phyloP scores from a whole-genome alignment of 2,113 vertebrate genomes.

The Rhynchomys soricoides region DNA sequence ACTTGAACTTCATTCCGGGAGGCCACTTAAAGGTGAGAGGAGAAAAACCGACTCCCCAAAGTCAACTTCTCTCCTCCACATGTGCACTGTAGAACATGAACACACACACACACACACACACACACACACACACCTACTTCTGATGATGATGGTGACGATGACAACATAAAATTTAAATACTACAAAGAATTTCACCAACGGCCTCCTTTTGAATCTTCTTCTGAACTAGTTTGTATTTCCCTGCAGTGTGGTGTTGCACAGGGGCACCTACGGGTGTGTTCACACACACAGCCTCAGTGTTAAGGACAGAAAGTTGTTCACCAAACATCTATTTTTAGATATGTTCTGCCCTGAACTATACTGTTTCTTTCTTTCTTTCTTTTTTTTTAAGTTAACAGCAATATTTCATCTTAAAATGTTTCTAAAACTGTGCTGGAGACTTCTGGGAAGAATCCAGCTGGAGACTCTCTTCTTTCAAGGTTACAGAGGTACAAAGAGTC shows the following conservation, averaged over 20 bases:
- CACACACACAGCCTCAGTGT: neutral
- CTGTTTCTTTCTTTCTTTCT: neutral
- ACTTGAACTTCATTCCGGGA: neutral
- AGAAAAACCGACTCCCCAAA: neutral
- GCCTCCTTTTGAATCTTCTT: neutral
- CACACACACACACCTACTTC: neutral
- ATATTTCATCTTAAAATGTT: slow-evolving; percentile 54
- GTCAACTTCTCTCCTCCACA: neutral
- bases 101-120: neutral
- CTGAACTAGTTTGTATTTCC: slow-evolving; percentile 30
- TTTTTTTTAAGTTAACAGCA: slow-evolving; percentile 15
- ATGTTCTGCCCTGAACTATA: neutral
- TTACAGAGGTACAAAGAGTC: slow-evolving; percentile 22
- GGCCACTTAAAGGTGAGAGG: neutral
- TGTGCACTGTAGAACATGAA: neutral
- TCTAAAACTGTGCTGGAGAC: neutral
- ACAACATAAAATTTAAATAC: neutral
- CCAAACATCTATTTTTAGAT: slow-evolving; percentile 59
- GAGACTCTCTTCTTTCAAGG: neutral
- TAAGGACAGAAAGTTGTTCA: neutral
- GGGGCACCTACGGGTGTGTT: neutral
- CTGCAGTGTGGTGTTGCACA: no score
- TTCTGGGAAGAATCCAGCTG: slow-evolving; percentile 47
- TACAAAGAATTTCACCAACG: neutral
- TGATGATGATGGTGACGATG: no score